Percentiles rank a stretch among this genome's conserved stretches.
These are phyloP conservation scores for Callorhinus ursinus DNA, from an alignment of 2,113 vertebrate species.

Conservation along the genomic window DNA sequence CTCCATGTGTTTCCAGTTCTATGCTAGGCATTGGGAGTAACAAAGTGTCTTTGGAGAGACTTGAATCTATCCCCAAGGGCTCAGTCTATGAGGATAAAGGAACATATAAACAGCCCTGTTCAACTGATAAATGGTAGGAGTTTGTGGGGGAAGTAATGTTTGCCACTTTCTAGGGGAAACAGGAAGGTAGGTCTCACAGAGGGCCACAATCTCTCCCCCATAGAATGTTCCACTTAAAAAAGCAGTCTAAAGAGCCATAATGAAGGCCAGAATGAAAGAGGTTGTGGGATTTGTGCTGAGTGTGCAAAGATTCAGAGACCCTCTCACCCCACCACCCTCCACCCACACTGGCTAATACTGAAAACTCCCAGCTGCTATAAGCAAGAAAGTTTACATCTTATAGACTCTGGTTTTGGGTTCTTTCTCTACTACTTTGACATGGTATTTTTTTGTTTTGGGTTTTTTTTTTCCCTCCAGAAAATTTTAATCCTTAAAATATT, in stretches of 20 bases:
- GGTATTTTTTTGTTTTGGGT: not conserved
- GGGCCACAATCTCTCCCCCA: not conserved
- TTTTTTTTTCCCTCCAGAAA: not conserved
- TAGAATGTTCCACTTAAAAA: not conserved
- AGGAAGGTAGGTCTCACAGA: not conserved
- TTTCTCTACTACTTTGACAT: not conserved
- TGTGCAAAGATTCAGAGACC: conserved; percentile 4
- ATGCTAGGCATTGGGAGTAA: not conserved
- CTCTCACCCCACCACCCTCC: not conserved
- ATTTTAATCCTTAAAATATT: conserved; percentile 18
- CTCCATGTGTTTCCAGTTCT: not conserved
- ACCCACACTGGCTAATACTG: not conserved
- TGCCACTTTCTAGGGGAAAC: not conserved
- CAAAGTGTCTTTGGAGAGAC: not conserved
- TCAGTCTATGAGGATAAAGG: not conserved
- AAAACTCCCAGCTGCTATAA: not conserved
- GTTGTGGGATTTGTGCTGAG: not conserved
- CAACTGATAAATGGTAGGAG: not conserved
- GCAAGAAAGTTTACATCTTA: not conserved
- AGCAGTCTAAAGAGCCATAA: not conserved
- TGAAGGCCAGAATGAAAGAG: conserved; percentile 17
- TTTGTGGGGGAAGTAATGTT: not conserved
- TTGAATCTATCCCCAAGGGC: not conserved
- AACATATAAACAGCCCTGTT: not conserved
- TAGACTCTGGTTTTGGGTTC: not conserved